phyloP scores from a whole-genome alignment of 2,888 invertebrate species.

The Keiferia lycopersicella region DNA sequence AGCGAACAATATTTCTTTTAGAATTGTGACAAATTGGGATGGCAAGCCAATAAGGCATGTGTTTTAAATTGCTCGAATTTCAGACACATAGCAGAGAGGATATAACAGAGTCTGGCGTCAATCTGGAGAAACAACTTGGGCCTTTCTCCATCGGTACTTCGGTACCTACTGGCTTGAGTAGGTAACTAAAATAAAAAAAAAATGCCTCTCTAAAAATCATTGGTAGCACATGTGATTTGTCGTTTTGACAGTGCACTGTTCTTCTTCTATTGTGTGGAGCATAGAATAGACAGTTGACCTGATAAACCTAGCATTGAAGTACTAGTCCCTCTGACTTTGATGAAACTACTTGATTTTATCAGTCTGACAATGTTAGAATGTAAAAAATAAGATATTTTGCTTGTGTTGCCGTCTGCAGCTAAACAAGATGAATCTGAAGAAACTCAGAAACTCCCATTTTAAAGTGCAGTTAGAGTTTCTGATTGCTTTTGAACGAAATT shows the following conservation, averaged over 20 bases:
- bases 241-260: background rate
- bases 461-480: slow-evolving; percentile 17
- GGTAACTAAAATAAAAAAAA: background rate
- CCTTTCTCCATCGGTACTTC: no score
- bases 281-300: no score
- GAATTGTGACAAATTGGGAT: background rate
- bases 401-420: slow-evolving; percentile 33
- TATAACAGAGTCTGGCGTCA: no score
- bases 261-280: no score
- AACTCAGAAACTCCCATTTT: slow-evolving; percentile 17
- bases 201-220: no score
- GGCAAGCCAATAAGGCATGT: background rate
- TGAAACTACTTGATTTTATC: background rate
- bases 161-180: no score
- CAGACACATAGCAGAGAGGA: no score
- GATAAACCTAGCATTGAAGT: no score
- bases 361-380: background rate
- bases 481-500: slow-evolving; percentile 11
- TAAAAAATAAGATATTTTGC: slow-evolving; percentile 21
- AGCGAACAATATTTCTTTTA: background rate
- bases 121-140: no score
- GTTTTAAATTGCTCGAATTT: background rate
- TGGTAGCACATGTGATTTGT: no score
- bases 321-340: no score
- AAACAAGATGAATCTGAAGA: slow-evolving; percentile 29